A percentile compares a stretch with the other conserved stretches of the same genome.
These are phyloP conservation scores for Archivesica marissinica DNA, from an alignment of 1,140 invertebrate genomes.

Conservation along the genomic window DNA sequence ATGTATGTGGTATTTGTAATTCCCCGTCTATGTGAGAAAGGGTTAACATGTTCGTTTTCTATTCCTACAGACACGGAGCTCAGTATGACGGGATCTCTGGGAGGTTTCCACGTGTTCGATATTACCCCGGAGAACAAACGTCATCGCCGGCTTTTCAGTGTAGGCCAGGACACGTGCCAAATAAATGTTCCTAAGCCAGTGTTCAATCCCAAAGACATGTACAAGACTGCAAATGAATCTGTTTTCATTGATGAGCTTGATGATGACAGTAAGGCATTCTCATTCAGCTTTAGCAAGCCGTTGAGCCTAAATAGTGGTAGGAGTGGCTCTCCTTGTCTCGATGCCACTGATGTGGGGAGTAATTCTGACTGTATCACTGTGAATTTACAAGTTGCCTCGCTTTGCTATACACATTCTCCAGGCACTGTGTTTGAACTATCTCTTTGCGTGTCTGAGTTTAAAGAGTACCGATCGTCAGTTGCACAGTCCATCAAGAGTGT, in stretches of 20 bases:
- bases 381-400: slow-evolving; percentile 92
- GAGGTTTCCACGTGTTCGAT: slow-evolving; percentile 94
- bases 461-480: slow-evolving; percentile 88
- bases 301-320: background rate
- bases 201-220: slow-evolving; percentile 74
- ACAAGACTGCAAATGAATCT: slow-evolving; percentile 77
- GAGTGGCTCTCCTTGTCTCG: background rate
- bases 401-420: slow-evolving; percentile 96
- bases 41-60: too few relatives aligned
- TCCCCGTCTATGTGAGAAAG: too few relatives aligned
- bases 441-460: slow-evolving; percentile 91
- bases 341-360: background rate
- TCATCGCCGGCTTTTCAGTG: slow-evolving; percentile 93
- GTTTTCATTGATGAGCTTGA: slow-evolving; percentile 65
- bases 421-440: slow-evolving; percentile 92
- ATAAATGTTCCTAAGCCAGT: slow-evolving; percentile 79
- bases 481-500: slow-evolving; percentile 94
- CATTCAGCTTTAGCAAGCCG: slow-evolving; percentile 70
- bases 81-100: slow-evolving; percentile 92
- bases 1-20: too few relatives aligned
- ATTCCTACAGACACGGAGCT: slow-evolving; percentile 84
- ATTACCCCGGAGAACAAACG: slow-evolving; percentile 92
- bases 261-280: slow-evolving; percentile 73
- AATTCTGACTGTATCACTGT: slow-evolving; percentile 63
- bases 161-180: slow-evolving; percentile 87